These are phyloP conservation scores for Erythrolamprus reginae DNA, from an alignment of 2,113 vertebrate species.

Conservation along the genomic window DNA sequence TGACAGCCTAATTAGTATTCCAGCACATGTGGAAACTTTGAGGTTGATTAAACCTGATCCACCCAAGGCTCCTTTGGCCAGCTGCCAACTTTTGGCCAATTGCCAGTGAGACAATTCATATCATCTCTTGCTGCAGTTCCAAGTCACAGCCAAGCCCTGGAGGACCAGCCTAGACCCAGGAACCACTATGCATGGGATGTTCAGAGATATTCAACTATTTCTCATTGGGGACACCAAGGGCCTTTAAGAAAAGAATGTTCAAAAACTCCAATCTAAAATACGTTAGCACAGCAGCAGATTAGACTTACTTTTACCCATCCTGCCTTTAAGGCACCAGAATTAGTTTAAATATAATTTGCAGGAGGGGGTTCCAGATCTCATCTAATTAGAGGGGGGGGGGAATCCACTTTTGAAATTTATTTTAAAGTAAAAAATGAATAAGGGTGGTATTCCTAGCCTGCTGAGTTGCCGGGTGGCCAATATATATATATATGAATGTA, in stretches of 20 bases:
- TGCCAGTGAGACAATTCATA: conserved; percentile 4
- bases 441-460: not conserved
- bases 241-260: not conserved
- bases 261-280: not conserved
- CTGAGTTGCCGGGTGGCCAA: not conserved
- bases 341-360: not conserved
- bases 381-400: not conserved
- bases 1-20: accelerated
- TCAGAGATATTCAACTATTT: not conserved
- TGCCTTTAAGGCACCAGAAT: not conserved
- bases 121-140: not conserved
- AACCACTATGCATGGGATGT: not conserved
- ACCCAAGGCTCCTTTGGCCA: not conserved
- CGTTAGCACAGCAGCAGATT: not conserved
- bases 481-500: not conserved
- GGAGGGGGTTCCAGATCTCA: not conserved
- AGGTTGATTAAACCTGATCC: not conserved
- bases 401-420: not conserved
- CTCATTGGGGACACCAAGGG: not conserved
- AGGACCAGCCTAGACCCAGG: not conserved
- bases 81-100: not conserved
- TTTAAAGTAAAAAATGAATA: not conserved
- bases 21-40: not conserved
- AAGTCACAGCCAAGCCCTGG: not conserved
- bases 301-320: not conserved